Evolutionary conservation across 2,888 invertebrate genomes (phyloP), one percentile per base, ranked within the genome.

Genomic region (Pterostichus niger): DNA sequence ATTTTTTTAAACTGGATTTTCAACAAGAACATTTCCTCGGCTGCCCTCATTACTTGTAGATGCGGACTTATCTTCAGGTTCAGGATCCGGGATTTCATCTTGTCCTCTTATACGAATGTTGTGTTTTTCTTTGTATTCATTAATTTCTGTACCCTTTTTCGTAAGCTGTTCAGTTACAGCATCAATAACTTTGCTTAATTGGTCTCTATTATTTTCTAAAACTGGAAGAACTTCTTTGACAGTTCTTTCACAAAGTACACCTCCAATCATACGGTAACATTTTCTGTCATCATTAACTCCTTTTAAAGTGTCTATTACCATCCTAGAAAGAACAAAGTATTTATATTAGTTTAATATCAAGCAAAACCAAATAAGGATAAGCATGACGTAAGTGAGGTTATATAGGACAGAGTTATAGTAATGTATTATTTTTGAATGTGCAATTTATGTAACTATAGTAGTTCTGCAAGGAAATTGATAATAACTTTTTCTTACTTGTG

Each of bases 201-300:
- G 93, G 87, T 96, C 95, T 88, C 93, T 93, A 90, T 97, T 98
- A 85, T 93, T 92, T 85, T 93, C 90, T 84, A 99, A 91, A 85
- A 95, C 95, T 11, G 98, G 98, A 86, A 98, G 90, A 75, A 99
- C 96, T 86, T 97, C 98, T 88, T 94, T 95, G 0, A 98, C 99
- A 10, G 96, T 97, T 86, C 97, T 93, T 91, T 99, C 98, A 85
- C 97, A 97, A 80, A 99, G 91, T 83, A 99, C 96, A 33, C 98
- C 98, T 79, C 98, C 98, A 85, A 99, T 94, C 92, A 98, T 94
- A 87, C 98, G 94, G 90, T 96, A 99, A 90, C 99, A 99, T 89
- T 96, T 97, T 86, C 98, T 93, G 78, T 93, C 93, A 11, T 93
- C 93, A 88, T 97, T 96, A 24, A 98, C 96, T 84, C 94, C 95